Evolutionary conservation across 2,888 invertebrate genomes (phyloP).

Genomic region (Hoplodrina ambigua): DNA sequence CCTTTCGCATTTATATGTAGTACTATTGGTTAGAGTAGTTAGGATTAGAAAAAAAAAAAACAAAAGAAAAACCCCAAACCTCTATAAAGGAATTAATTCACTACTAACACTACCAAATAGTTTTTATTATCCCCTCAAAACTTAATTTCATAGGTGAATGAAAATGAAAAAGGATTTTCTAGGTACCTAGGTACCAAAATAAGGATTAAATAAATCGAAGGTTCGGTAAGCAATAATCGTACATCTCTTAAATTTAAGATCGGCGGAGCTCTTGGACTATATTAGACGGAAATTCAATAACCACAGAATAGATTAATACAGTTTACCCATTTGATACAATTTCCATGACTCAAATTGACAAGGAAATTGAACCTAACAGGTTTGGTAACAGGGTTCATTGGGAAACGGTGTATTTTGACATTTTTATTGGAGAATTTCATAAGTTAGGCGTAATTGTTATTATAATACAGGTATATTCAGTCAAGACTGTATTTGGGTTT

Average conservation of each 20-base stretch:
- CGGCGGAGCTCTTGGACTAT: background rate
- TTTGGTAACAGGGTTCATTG: no score
- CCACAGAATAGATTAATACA: slow-evolving; percentile 10
- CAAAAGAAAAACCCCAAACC: no score
- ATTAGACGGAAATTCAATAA: background rate
- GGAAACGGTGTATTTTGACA: no score
- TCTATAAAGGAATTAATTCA: background rate
- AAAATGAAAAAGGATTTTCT: background rate
- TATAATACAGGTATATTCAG: no score
- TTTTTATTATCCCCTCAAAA: background rate
- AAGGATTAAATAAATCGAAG: slow-evolving; percentile 15
- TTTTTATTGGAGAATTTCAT: no score
- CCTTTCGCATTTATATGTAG: no score
- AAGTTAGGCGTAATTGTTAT: no score
- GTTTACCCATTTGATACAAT: slow-evolving; percentile 3
- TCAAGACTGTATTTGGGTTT: no score
- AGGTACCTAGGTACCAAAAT: background rate
- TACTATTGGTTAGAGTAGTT: no score
- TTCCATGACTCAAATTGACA: background rate
- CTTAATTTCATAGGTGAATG: background rate
- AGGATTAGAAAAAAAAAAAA: background rate
- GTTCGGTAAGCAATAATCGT: slow-evolving; percentile 23
- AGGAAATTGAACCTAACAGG: background rate
- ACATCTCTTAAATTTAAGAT: slow-evolving; percentile 23
- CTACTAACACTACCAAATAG: background rate